A percentile compares a stretch with the other conserved stretches of the same genome.
These are phyloP conservation scores for Stenodera caucasica DNA, from an alignment of 2,888 invertebrate species.

Conservation along the genomic window DNA sequence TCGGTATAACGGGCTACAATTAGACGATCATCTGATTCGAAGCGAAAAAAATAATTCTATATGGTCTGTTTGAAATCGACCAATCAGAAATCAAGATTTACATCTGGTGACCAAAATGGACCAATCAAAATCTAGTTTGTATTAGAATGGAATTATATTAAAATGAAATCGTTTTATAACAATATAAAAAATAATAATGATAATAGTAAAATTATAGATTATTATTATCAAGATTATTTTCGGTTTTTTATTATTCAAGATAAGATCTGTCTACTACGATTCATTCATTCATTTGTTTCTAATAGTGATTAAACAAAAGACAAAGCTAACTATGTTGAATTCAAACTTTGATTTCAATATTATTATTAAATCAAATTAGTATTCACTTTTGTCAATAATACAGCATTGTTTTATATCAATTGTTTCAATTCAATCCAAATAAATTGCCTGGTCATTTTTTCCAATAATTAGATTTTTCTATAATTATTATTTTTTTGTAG, in stretches of 20 bases:
- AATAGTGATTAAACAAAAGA: background rate
- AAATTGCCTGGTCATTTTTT: conserved; percentile 1
- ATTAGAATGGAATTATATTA: too few relatives aligned
- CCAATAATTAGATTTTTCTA: too few relatives aligned
- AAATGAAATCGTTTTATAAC: too few relatives aligned
- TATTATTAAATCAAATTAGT: background rate
- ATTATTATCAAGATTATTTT: background rate
- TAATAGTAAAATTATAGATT: background rate
- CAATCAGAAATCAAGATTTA: background rate
- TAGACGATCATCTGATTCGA: background rate
- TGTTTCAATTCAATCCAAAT: background rate
- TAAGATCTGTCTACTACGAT: background rate
- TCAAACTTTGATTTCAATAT: background rate
- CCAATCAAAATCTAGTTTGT: background rate
- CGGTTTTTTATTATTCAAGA: background rate
- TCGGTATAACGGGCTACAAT: too few relatives aligned
- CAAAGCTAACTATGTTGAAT: background rate
- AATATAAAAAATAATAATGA: too few relatives aligned
- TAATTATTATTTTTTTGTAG: too few relatives aligned
- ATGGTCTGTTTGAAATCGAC: background rate
- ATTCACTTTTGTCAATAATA: too few relatives aligned
- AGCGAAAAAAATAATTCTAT: background rate
- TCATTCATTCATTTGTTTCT: background rate
- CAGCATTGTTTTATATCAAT: background rate
- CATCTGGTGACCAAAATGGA: background rate